Conservation (phyloP, 1,140 invertebrate species). For the Drosophila yakuba region DNA sequence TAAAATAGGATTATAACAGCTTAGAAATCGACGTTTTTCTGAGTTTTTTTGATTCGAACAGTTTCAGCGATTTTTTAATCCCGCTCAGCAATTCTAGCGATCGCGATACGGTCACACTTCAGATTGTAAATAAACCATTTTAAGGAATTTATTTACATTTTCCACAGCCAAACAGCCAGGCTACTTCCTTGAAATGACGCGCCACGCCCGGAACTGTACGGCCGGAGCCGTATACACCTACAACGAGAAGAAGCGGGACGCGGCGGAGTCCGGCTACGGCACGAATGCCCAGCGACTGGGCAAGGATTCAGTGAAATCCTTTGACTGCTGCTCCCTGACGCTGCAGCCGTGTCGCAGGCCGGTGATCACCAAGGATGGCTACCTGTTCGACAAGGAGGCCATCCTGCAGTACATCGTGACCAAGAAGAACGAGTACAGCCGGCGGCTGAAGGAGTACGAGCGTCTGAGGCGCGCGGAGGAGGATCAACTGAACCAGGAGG, state of each 20-base stretch:
- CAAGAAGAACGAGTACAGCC: constrained; percentile 96
- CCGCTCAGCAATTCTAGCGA: not conserved
- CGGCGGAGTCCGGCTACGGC: constrained; percentile 95
- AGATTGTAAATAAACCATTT: constrained; percentile 11
- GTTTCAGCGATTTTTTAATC: too few species aligned
- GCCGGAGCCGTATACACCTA: constrained; percentile 99
- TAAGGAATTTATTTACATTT: not conserved
- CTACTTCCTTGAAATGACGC: constrained; percentile 88
- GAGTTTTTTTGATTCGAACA: too few species aligned
- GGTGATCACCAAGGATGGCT: constrained; percentile 91
- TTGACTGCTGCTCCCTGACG: constrained; percentile 98
- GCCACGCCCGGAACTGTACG: constrained; percentile 99
- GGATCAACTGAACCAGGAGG: constrained; percentile 85
- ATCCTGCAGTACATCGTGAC: constrained; percentile 97
- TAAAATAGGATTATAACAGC: too few species aligned
- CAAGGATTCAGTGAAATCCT: constrained; percentile 97
- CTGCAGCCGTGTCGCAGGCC: constrained; percentile 91
- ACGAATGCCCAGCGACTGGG: constrained; percentile 94
- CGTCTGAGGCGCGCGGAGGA: constrained; percentile 92
- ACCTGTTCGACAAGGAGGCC: constrained; percentile 98
- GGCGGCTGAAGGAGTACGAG: constrained; percentile 97
- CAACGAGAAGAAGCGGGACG: constrained; percentile 98
- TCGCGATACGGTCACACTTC: constrained; percentile 3
- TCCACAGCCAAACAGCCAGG: too few species aligned
- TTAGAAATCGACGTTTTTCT: too few species aligned